Base-by-base conservation (phyloP, 2,797 vertebrate species). In the Benthosema pterotum region DNA sequence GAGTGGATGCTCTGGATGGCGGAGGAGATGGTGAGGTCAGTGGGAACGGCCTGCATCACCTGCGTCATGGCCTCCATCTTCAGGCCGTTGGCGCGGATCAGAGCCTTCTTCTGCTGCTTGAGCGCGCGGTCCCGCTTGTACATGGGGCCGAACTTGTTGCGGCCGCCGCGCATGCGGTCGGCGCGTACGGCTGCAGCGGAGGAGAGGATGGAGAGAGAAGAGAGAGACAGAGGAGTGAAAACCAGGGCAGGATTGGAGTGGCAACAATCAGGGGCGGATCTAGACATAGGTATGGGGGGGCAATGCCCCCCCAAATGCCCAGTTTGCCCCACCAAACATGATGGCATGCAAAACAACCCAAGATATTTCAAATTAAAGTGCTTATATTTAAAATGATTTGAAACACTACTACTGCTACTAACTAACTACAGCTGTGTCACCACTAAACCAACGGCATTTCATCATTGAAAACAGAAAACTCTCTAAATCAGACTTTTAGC, bases 101-200 rank as follows among this genome's bases (percentile, higher is more conserved):
- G 94, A 1, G 98, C 98, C 86, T 99, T 99, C 79, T 99, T 99
- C 83, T 99, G 98, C 78, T 99, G 98, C 87, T 99, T 99, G 60
- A 99, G 66, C 45, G 97, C 98, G 57, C 98, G 92, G 91, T 99
- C 97, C 65, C 98, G 93, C 90, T 99, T 99, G 92, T 99, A 99
- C 98, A 99, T 99, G 7, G 98, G 98, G 83, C 98, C 98, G 18
- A 99, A 99, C 83, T 99, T 99, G 90, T 99, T 99, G 67, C 98
- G 93, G 63, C 97, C 98, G 0, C 98, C 97, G 0, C 98, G 96
- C 98, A 99, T 99, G 63, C 98, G 94, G 84, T 99, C 98, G 0
- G 98, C 98, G 71, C 98, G 91, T 63, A 99, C 98, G 54, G 98
- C 98, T 99, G 75, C 65, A 57, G 4, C 22, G 65, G 62, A 11